phyloP scores from a whole-genome alignment of 2,888 invertebrate genomes.

The Coenonympha arcania region DNA sequence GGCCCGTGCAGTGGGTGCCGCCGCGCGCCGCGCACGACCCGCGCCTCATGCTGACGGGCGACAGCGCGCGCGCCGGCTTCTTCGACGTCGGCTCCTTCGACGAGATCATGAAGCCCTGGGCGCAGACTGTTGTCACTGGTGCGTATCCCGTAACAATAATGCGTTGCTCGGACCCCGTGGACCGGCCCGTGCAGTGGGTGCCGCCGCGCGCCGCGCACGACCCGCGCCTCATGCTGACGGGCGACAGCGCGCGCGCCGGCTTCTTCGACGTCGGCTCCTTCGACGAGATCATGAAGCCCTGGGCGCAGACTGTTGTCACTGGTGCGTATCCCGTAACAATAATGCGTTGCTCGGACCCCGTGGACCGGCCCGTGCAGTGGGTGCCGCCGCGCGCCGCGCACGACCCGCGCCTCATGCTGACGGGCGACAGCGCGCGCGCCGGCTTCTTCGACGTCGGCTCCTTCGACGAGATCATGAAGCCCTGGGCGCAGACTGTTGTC shows the following conservation, averaged over 20 bases:
- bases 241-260: constrained; percentile 74
- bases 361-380: constrained; percentile 89
- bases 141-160: constrained; percentile 70
- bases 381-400: constrained; percentile 92
- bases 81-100: constrained; percentile 92
- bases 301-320: constrained; percentile 98
- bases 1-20: constrained; percentile 89
- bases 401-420: constrained; percentile 94
- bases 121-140: constrained; percentile 93
- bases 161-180: constrained; percentile 82
- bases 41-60: constrained; percentile 89
- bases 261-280: constrained; percentile 95
- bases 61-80: constrained; percentile 78
- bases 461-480: constrained; percentile 94
- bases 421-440: constrained; percentile 68
- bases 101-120: constrained; percentile 98
- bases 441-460: constrained; percentile 96
- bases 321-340: constrained; percentile 71
- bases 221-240: constrained; percentile 92
- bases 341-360: constrained; percentile 81
- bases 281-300: constrained; percentile 94
- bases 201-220: constrained; percentile 96
- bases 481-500: constrained; percentile 99
- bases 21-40: constrained; percentile 96
- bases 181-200: constrained; percentile 86